These are phyloP conservation scores for Lysandra bellargus DNA, from an alignment of 2,888 invertebrate species.

Conservation along the genomic window DNA sequence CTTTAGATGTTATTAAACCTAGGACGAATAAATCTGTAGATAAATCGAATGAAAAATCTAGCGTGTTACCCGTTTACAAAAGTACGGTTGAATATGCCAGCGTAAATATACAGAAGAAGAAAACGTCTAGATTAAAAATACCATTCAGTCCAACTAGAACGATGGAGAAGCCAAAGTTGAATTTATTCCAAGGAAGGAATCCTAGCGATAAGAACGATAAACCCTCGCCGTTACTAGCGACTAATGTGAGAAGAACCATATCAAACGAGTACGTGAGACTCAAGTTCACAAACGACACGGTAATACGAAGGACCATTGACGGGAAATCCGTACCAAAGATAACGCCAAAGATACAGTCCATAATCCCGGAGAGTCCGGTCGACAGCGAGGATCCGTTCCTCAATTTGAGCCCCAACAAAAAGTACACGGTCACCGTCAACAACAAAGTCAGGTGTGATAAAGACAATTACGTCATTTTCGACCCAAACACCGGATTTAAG, in stretches of 20 bases:
- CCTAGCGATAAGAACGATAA: constrained; percentile 52
- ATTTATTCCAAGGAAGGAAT: constrained; percentile 68
- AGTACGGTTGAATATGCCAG: constrained; percentile 56
- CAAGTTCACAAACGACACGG: constrained; percentile 71
- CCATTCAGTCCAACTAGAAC: constrained; percentile 68
- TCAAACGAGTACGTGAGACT: constrained; percentile 75
- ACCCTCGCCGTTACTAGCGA: constrained; percentile 63
- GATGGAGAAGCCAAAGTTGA: constrained; percentile 72
- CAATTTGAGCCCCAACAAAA: constrained; percentile 76
- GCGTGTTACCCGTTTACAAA: constrained; percentile 68
- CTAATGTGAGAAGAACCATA: constrained; percentile 72
- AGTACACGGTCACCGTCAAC: constrained; percentile 76
- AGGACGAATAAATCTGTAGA: constrained; percentile 51
- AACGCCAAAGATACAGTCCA: constrained; percentile 75
- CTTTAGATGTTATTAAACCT: constrained; percentile 60
- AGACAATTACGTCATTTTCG: constrained; percentile 77
- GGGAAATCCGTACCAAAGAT: constrained; percentile 74
- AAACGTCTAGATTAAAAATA: constrained; percentile 64
- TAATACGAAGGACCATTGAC: constrained; percentile 67
- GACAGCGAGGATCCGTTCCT: constrained; percentile 74
- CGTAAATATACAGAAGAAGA: constrained; percentile 58
- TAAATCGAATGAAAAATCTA: constrained; percentile 57
- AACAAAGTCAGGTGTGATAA: constrained; percentile 77
- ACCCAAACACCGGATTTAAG: constrained; percentile 73
- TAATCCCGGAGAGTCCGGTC: constrained; percentile 75